A percentile compares a stretch with the other conserved stretches of the same genome.
phyloP scores from a whole-genome alignment of 2,113 vertebrate species.

The Gymnobelideus leadbeateri region DNA sequence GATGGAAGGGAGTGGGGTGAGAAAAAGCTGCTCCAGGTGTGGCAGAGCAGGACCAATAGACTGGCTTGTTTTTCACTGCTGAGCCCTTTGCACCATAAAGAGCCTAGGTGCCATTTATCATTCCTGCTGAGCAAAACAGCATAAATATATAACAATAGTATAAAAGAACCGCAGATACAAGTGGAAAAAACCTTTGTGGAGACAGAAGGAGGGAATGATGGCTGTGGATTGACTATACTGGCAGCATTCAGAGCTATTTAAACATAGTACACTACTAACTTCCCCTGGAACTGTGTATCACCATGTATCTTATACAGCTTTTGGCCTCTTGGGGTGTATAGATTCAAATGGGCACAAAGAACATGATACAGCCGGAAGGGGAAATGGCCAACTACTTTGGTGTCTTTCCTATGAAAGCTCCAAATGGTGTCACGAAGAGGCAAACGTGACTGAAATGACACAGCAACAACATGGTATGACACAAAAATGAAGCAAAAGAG shows the following conservation, averaged over 20 bases:
- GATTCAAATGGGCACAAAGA: neutral
- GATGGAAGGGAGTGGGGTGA: no score
- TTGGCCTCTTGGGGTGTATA: neutral
- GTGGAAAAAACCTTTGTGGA: neutral
- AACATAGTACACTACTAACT: neutral
- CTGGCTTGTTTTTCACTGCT: neutral
- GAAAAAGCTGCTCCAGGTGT: neutral
- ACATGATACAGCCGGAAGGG: neutral
- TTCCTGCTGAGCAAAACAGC: neutral
- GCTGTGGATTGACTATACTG: neutral
- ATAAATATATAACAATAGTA: neutral
- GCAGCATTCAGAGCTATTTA: neutral
- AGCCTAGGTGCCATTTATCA: neutral
- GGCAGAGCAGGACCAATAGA: neutral
- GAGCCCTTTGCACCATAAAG: neutral
- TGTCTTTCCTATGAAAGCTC: neutral
- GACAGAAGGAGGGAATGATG: neutral
- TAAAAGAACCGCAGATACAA: neutral
- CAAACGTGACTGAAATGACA: neutral
- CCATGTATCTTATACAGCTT: neutral
- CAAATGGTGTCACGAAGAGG: neutral
- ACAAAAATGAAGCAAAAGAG: conserved; percentile 7
- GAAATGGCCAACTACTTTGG: neutral
- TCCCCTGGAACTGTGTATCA: neutral
- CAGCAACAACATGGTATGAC: neutral